Evolutionary conservation across 1,140 invertebrate genomes (phyloP).

Genomic region (Drepana arcuata): DNA sequence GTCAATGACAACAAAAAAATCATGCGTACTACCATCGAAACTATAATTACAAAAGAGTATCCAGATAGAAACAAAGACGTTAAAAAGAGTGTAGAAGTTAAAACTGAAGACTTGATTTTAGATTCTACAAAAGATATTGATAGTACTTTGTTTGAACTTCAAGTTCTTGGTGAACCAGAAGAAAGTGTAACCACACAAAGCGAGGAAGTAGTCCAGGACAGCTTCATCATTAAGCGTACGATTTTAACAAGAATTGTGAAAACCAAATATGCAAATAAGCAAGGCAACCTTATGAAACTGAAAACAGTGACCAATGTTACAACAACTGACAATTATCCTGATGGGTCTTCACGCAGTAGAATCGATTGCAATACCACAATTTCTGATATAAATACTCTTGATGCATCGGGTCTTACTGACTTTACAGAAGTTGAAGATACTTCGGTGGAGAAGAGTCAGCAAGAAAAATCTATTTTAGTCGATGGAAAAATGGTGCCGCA

Average conservation of each 20-base stretch:
- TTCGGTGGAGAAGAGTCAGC: conserved; percentile 36
- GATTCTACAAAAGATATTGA: conserved; percentile 45
- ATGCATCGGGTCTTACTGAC: conserved; percentile 37
- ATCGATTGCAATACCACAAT: conserved; percentile 44
- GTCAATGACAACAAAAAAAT: conserved; percentile 47
- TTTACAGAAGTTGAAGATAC: conserved; percentile 47
- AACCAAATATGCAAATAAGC: conserved; percentile 49
- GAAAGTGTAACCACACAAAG: conserved; percentile 40
- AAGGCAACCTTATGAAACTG: conserved; percentile 44
- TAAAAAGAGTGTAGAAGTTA: conserved; percentile 63
- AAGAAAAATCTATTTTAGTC: conserved; percentile 37
- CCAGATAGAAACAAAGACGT: conserved; percentile 59
- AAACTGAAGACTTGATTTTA: conserved; percentile 44
- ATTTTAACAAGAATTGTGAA: conserved; percentile 46
- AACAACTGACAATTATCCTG: conserved; percentile 62
- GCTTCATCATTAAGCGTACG: conserved; percentile 41
- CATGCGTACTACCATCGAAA: conserved; percentile 61
- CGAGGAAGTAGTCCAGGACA: conserved; percentile 43
- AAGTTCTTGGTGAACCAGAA: conserved; percentile 40
- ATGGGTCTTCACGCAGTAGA: conserved; percentile 57
- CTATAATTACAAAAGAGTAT: conserved; percentile 53
- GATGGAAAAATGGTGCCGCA: conserved; percentile 52
- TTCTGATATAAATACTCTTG: conserved; percentile 29
- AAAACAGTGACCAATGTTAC: conserved; percentile 53
- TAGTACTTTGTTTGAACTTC: conserved; percentile 34